Percentiles rank a stretch among this genome's conserved stretches.
Evolutionary conservation across 2,113 vertebrate species (phyloP).

Genomic region (Prunella himalayana): DNA sequence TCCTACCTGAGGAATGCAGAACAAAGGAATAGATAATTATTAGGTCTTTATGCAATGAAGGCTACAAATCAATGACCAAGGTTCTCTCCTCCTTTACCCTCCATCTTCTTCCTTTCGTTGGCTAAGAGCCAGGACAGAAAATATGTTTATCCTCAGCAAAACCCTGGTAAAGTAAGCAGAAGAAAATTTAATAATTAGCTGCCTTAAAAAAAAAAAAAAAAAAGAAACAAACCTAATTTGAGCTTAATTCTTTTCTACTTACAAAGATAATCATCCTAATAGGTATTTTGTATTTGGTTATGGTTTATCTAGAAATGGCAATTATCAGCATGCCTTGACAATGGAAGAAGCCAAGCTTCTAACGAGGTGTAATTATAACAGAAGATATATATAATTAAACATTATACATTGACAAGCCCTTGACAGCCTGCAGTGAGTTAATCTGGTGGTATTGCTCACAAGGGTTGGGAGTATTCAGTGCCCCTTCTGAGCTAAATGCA

Average conservation of each 20-base stretch:
- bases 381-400: conserved; percentile 16
- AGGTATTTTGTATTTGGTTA: conserved; percentile 5
- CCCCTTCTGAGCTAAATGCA: neutral
- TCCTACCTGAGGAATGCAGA: neutral
- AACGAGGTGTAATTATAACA: neutral
- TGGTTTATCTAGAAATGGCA: neutral
- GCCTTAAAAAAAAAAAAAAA: neutral
- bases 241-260: neutral
- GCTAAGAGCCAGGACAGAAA: neutral
- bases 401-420: neutral
- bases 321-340: neutral
- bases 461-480: neutral
- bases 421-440: neutral
- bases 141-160: neutral
- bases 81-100: neutral
- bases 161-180: neutral
- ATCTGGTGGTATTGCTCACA: neutral
- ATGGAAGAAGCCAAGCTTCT: neutral
- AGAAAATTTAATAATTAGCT: neutral
- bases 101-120: neutral
- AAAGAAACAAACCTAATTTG: neutral
- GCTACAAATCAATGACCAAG: neutral
- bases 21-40: neutral
- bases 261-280: conserved; percentile 8
- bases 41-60: neutral